Evolutionary conservation across 2,797 vertebrate genomes (phyloP), one percentile per base, ranked within the genome.

Genomic region (Macropus fuliginosus): DNA sequence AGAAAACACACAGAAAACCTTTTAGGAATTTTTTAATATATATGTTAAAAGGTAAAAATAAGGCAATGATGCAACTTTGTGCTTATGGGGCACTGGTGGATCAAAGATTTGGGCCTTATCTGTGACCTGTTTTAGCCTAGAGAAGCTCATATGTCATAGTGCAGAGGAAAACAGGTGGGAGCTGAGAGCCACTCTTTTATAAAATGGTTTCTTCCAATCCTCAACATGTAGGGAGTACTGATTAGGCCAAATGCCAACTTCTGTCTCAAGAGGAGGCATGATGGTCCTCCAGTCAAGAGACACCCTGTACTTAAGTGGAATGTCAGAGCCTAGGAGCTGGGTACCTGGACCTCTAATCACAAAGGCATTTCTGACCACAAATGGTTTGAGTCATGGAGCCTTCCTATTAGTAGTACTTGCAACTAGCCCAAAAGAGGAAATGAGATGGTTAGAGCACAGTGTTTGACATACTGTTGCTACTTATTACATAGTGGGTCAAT

Each of bases 51-150:
- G 3, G 34, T 50, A 56, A 2, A 95, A 93, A 62, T 74, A 95
- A 96, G 97, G 92, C 55, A 95, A 40, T 91, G 91, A 94, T 95
- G 66, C 57, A 93, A 55, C 92, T 91, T 93, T 92, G 93, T 90
- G 31, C 46, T 21, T 96, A 54, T 87, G 31, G 56, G 11, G 92
- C 24, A 97, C 0, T 91, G 46, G 24, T 96, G 24, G 29, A 46
- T 94, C 87, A 94, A 56, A 50, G 40, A 81, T 81, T 24, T 81
- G 6, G 66, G 66, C n/a, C 66, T 21, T 21, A 4, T 87, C 12
- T 87, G 74, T 87, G 40, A 87, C 40, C 9, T 46, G 3, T 87
- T 87, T 87, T 87, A 27, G 40, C 74, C 10, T 46, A 50, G 18
- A 87, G 21, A 87, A 87, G 40, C 27, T 87, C 46, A 0, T 24